Base-by-base conservation (phyloP, 2,888 invertebrate genomes). In the Pharmacophagus antenor region DNA sequence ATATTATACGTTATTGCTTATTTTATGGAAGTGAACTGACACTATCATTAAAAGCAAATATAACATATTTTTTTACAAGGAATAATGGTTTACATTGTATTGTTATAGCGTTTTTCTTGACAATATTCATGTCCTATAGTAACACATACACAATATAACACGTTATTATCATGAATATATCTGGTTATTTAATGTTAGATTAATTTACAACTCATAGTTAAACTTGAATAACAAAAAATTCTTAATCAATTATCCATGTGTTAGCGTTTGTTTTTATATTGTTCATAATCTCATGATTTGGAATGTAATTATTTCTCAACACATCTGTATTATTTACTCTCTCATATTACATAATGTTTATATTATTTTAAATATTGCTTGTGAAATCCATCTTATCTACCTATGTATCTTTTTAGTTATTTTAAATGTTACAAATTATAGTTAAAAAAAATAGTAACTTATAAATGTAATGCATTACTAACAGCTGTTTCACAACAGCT, bases 41-140 rank as follows among this genome's bases (percentile, higher is more conserved):
- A 47, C 25, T 23, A 7, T 25, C 10, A 37, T 31, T 31, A 22
- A 47, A 47, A 21, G 17, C 22, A 47, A 55, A 55, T 47, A 6
- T 31, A 37, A 10, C 8, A 44, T 25, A 55, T 55, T 31, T 48
- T 55, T 56, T 56, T 56, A 48, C 48, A 37, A n/a, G 22, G 15
- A 48, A 48, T 5, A 15, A 17, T 15, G 17, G 6, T 48, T 23
- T 23, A 55, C 22, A 47, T 7, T 47, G 31, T 55, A 22, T 37
- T 55, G 17, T 37, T 31, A n/a, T 20, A 44, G n/a, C 15, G 10
- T 44, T 44, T 18, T 44, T 17, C 18, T 44, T n/a, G 15, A n/a
- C 37, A 37, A 37, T 37, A n/a, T 37, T n/a, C 37, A n/a, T 37
- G 5, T 8, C n/a, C n/a, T n/a, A n/a, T 37, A 37, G 15, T 37